Conservation (phyloP, 2,797 vertebrate genomes). For the Mus spretus region DNA sequence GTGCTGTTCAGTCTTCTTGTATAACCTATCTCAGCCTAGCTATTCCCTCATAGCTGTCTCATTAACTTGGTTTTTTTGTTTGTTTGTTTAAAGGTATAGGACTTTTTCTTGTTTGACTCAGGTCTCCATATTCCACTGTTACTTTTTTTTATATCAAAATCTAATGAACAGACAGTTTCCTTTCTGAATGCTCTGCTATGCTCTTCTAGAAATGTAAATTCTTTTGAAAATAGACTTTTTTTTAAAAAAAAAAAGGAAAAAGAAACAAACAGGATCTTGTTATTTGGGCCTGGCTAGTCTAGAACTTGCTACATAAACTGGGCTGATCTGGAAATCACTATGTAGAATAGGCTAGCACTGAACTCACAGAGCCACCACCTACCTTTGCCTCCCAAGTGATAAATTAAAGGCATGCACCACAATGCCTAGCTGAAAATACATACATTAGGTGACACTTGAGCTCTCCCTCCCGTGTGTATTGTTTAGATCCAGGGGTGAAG, state of each 20-base stretch:
- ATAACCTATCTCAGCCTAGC: background rate
- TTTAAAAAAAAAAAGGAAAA: background rate
- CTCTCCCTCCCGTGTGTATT: background rate
- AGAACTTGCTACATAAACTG: background rate
- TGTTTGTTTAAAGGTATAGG: too few relatives aligned
- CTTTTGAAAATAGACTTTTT: background rate
- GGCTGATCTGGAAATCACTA: background rate
- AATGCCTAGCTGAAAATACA: background rate
- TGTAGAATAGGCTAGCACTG: background rate
- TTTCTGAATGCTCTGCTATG: background rate
- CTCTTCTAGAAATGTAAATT: background rate
- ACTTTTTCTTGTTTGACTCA: background rate
- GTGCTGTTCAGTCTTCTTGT: background rate
- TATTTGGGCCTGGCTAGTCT: background rate
- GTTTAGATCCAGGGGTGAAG: background rate
- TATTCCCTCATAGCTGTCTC: background rate
- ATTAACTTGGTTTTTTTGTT: background rate
- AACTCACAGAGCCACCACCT: background rate
- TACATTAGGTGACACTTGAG: background rate
- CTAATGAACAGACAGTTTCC: background rate
- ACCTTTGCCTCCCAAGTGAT: background rate
- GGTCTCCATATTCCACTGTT: background rate
- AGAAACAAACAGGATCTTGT: background rate
- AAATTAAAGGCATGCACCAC: background rate
- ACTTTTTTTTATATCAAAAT: background rate